Conservation (phyloP, 2,888 invertebrate species). For the Parnassius apollo region DNA sequence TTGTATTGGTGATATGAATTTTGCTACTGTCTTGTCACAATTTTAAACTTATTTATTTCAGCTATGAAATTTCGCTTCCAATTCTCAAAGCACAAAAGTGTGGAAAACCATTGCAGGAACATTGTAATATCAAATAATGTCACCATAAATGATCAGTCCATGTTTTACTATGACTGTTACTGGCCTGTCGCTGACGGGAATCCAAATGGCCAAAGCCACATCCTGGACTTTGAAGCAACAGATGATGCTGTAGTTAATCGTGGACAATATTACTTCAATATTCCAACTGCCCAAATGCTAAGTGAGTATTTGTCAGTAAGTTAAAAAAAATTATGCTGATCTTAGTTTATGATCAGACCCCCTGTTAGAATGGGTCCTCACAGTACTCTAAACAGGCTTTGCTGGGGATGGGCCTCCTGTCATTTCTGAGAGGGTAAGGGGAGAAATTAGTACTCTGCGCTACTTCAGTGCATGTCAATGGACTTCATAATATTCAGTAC, state of each 20-base stretch:
- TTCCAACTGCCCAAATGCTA: slow-evolving; percentile 65
- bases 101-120: slow-evolving; percentile 63
- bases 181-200: slow-evolving; percentile 58
- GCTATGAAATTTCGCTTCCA: slow-evolving; percentile 73
- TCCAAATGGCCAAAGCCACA: slow-evolving; percentile 57
- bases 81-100: slow-evolving; percentile 41
- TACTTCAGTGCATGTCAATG: too few species aligned
- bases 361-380: too few species aligned
- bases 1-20: too few species aligned
- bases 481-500: too few species aligned
- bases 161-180: slow-evolving; percentile 71
- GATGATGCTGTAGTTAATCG: slow-evolving; percentile 59
- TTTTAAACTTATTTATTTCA: slow-evolving; percentile 40
- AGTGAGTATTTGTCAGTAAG: slow-evolving; percentile 51
- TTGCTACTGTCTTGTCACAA: too few species aligned
- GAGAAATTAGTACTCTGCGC: too few species aligned
- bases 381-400: too few species aligned
- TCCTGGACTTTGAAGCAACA: slow-evolving; percentile 67
- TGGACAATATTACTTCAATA: slow-evolving; percentile 69
- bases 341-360: too few species aligned
- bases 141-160: slow-evolving; percentile 61
- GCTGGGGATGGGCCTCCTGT: too few species aligned
- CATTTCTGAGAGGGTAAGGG: too few species aligned
- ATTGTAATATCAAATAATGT: slow-evolving; percentile 64
- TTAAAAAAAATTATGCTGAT: too few species aligned